Evolutionary conservation across 2,888 invertebrate species (phyloP).

Genomic region (Caenorhabditis sp.): DNA sequence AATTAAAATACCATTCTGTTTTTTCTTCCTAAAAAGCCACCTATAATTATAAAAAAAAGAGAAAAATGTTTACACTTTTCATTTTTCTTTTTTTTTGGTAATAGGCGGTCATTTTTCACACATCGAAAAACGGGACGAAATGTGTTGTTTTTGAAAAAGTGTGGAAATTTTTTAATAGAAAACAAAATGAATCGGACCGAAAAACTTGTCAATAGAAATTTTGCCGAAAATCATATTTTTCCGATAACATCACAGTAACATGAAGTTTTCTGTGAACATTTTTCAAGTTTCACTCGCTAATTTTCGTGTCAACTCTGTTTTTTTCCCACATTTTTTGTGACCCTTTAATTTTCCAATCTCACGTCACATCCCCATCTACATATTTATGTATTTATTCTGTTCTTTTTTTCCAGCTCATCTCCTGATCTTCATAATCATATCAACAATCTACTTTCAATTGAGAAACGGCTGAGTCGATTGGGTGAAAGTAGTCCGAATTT

Average conservation of each 20-base stretch:
- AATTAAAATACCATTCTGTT: no score
- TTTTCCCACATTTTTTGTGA: neutral
- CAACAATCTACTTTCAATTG: conserved; percentile 23
- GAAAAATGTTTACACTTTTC: neutral
- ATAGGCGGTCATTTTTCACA: neutral
- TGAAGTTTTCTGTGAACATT: no score
- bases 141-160: neutral
- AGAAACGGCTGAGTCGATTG: conserved; percentile 42
- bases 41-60: neutral
- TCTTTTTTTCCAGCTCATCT: conserved; percentile 31
- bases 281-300: no score
- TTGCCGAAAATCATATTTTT: no score
- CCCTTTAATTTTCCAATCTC: neutral
- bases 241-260: no score
- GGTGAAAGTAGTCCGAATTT: conserved; percentile 56
- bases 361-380: neutral
- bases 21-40: neutral
- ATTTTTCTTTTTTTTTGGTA: neutral
- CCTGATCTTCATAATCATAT: conserved; percentile 15
- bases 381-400: no score
- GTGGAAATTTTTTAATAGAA: neutral
- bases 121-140: neutral
- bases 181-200: no score
- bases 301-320: neutral
- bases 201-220: no score